These are phyloP conservation scores for Boloria selene DNA, from an alignment of 2,888 invertebrate species.

Conservation along the genomic window DNA sequence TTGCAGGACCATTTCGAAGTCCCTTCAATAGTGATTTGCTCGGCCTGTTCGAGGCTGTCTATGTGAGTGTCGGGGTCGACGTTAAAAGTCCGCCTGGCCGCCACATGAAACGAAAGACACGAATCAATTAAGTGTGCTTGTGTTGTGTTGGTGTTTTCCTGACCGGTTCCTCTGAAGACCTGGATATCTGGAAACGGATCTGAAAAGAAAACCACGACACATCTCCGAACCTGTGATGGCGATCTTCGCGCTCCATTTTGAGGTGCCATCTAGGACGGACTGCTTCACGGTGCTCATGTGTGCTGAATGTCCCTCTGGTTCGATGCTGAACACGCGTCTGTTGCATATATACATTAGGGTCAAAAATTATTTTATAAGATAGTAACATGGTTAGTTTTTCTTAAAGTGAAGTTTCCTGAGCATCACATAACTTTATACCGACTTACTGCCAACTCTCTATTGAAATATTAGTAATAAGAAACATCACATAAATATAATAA, in stretches of 20 bases:
- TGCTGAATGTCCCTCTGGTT: constrained; percentile 95
- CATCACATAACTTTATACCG: too few relatives aligned
- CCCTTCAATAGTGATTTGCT: constrained; percentile 98
- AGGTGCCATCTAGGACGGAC: constrained; percentile 99
- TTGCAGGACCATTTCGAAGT: constrained; percentile 99
- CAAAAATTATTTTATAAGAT: constrained; percentile 32
- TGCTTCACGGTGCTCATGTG: constrained; percentile 99
- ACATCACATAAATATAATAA: too few relatives aligned
- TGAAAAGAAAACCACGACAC: constrained; percentile 52
- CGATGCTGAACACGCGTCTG: constrained; percentile 98
- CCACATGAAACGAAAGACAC: constrained; percentile 81
- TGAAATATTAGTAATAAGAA: neutral
- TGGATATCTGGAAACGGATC: constrained; percentile 41
- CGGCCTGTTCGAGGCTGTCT: constrained; percentile 98
- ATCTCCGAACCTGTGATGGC: constrained; percentile 98
- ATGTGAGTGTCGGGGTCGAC: constrained; percentile 99
- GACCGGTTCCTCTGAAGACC: constrained; percentile 42
- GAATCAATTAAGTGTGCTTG: constrained; percentile 71
- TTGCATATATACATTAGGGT: constrained; percentile 67
- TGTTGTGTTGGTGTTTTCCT: constrained; percentile 50
- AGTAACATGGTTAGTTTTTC: neutral
- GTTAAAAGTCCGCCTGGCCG: constrained; percentile 95
- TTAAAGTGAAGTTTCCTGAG: neutral
- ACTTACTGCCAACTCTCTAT: neutral
- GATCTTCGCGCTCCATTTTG: constrained; percentile 99